Evolutionary conservation across 1,140 invertebrate genomes (phyloP).

Genomic region (Zaprionus lachaisei): DNA sequence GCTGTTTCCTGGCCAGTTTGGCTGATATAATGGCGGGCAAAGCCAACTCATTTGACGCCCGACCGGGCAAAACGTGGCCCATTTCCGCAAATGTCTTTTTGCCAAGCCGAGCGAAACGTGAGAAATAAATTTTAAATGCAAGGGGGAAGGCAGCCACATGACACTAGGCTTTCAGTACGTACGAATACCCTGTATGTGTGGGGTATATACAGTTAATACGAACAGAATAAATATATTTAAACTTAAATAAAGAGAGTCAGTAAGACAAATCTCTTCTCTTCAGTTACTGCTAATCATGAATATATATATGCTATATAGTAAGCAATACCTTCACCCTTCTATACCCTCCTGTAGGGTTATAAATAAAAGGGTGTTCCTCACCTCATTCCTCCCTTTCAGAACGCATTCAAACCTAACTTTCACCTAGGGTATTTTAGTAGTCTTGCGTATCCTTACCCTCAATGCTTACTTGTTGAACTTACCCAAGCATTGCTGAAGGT

Average conservation of each 20-base stretch:
- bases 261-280: no score
- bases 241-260: not conserved
- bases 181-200: conserved; percentile 3
- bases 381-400: not conserved
- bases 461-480: conserved; percentile 68
- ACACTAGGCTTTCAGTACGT: conserved; percentile 12
- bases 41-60: conserved; percentile 65
- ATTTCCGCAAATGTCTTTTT: conserved; percentile 60
- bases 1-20: conserved; percentile 11
- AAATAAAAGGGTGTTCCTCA: not conserved
- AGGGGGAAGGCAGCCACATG: conserved; percentile 21
- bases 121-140: conserved; percentile 71
- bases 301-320: no score
- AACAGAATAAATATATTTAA: not conserved
- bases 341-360: no score
- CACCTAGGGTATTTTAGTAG: conserved; percentile 17
- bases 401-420: not conserved
- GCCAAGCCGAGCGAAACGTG: conserved; percentile 52
- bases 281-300: no score
- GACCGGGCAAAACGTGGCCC: conserved; percentile 49
- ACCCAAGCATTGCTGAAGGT: conserved; percentile 54
- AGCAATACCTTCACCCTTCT: no score
- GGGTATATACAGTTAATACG: not conserved
- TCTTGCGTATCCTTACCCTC: not conserved
- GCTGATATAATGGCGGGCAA: conserved; percentile 38